Evolutionary conservation across 2,888 invertebrate genomes (phyloP).

Genomic region (Hirtodrosophila alboralis): DNA sequence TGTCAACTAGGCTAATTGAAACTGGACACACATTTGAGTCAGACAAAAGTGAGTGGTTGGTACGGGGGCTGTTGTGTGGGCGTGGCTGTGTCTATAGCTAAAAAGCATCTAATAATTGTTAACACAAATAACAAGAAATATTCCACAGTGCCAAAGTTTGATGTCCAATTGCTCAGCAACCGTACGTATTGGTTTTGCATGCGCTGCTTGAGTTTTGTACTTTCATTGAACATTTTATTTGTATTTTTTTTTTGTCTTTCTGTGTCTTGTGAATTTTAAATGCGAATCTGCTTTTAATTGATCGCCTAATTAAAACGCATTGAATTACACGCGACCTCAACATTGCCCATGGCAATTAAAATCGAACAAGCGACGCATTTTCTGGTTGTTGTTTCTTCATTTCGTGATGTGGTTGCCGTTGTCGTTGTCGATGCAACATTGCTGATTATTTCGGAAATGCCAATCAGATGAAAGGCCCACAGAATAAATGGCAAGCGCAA

Average conservation of each 20-base stretch:
- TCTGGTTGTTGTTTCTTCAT: conserved; percentile 44
- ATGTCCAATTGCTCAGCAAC: conserved; percentile 26
- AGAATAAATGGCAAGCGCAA: conserved; percentile 31
- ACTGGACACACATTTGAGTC: conserved; percentile 52
- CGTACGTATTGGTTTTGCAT: conserved; percentile 41
- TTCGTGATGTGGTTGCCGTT: conserved; percentile 37
- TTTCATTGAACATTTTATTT: conserved; percentile 21
- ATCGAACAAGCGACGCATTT: conserved; percentile 72
- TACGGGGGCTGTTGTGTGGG: conserved; percentile 13
- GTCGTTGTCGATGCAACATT: conserved; percentile 61
- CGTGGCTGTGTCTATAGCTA: conserved; percentile 5
- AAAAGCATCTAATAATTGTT: conserved; percentile 17
- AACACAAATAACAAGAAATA: conserved; percentile 12
- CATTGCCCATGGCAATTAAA: conserved; percentile 70
- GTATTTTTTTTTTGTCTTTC: conserved; percentile 7
- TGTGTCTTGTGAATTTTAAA: conserved; percentile 29
- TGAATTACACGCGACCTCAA: conserved; percentile 67
- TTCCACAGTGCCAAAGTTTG: conserved; percentile 43
- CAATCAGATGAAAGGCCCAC: conserved; percentile 74
- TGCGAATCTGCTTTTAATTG: conserved; percentile 69
- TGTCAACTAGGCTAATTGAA: conserved; percentile 65
- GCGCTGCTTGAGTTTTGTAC: conserved; percentile 9
- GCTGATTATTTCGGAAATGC: conserved; percentile 78
- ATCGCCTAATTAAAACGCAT: conserved; percentile 75
- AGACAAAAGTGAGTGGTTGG: conserved; percentile 16